Evolutionary conservation across 2,113 vertebrate species (phyloP).

Genomic region (Rhizomys pruinosus): DNA sequence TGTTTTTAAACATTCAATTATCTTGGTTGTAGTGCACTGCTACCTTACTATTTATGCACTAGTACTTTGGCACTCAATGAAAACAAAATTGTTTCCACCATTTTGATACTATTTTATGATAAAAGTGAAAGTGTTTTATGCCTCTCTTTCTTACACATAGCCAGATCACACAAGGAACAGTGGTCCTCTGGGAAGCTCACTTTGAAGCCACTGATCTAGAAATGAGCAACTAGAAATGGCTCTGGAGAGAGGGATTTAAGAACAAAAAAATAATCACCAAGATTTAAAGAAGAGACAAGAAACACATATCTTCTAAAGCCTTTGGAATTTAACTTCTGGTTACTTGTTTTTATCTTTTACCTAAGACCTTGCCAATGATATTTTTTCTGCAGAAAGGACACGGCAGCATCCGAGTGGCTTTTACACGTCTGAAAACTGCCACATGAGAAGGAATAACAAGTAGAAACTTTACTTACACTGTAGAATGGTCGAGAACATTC

Average conservation of each 20-base stretch:
- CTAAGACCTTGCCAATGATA: no score
- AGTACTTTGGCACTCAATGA: slow-evolving; percentile 52
- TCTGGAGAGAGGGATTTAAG: neutral
- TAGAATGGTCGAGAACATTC: no score
- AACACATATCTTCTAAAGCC: no score
- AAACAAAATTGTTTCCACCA: slow-evolving; percentile 40
- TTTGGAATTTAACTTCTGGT: neutral
- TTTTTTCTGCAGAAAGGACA: neutral
- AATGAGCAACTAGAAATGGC: slow-evolving; percentile 10
- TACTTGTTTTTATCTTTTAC: neutral
- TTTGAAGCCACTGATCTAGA: no score
- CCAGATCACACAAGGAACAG: slow-evolving; percentile 14
- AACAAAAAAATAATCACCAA: slow-evolving; percentile 8
- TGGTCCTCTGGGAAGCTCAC: no score
- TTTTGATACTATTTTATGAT: slow-evolving; percentile 41
- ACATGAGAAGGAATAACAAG: neutral
- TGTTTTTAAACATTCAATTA: slow-evolving; percentile 56
- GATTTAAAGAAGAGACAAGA: neutral
- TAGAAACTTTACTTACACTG: no score
- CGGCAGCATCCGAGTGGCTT: neutral
- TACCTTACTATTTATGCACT: slow-evolving; percentile 24
- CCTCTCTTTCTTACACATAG: slow-evolving; percentile 5
- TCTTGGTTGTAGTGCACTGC: neutral
- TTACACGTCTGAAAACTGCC: neutral
- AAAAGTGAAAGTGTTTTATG: slow-evolving; percentile 32